Evolutionary conservation across 1,140 invertebrate genomes (phyloP).

Genomic region (Papilio machaon): DNA sequence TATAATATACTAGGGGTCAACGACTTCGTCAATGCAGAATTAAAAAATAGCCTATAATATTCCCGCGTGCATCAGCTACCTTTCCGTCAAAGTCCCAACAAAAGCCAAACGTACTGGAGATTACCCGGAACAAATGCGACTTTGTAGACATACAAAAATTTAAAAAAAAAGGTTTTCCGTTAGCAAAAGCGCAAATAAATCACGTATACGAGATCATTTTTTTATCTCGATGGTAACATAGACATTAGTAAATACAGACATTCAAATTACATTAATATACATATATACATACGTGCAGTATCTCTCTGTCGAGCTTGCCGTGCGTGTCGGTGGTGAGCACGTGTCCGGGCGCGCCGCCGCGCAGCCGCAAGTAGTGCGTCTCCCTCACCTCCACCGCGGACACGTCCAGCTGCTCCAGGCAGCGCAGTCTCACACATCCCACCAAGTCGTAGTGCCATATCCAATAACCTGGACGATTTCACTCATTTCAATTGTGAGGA

Average conservation of each 20-base stretch:
- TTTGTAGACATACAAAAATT: too few relatives aligned
- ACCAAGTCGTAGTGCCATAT: conserved; percentile 74
- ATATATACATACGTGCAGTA: background rate
- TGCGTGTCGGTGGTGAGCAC: conserved; percentile 37
- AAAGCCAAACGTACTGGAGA: too few relatives aligned
- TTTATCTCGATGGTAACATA: background rate
- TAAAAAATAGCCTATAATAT: too few relatives aligned
- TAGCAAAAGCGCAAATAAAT: too few relatives aligned
- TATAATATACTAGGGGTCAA: too few relatives aligned
- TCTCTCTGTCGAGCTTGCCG: background rate
- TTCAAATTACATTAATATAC: background rate
- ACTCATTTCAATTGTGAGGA: too few relatives aligned
- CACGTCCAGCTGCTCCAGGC: conserved; percentile 58
- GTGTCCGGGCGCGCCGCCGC: conserved; percentile 14
- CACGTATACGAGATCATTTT: background rate
- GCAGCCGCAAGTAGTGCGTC: conserved; percentile 17
- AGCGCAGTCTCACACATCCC: conserved; percentile 66
- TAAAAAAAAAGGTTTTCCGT: too few relatives aligned
- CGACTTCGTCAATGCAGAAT: too few relatives aligned
- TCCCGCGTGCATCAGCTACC: too few relatives aligned
- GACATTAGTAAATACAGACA: background rate
- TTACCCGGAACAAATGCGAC: too few relatives aligned
- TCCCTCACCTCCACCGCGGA: conserved; percentile 55
- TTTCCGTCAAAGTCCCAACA: too few relatives aligned
- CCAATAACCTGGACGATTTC: conserved; percentile 65